A percentile compares a stretch with the other conserved stretches of the same genome.
Evolutionary conservation across 2,888 invertebrate genomes (phyloP).

Genomic region (Acleris sparsana): DNA sequence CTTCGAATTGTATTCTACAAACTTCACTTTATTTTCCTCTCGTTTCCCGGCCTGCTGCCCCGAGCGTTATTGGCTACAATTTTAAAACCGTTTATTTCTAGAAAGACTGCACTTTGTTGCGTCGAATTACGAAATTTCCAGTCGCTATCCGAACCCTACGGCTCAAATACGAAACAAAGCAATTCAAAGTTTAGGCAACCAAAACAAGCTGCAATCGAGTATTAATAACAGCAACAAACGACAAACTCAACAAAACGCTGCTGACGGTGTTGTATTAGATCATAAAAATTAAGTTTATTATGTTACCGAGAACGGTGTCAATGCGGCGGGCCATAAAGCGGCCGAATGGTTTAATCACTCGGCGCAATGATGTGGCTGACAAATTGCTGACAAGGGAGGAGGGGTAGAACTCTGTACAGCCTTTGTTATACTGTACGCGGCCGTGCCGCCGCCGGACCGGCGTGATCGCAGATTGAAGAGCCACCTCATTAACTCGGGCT

Average conservation of each 20-base stretch:
- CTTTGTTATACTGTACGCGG: constrained; percentile 5
- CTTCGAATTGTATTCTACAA: constrained; percentile 28
- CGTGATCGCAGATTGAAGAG: constrained; percentile 28
- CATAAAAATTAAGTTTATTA: constrained; percentile 49
- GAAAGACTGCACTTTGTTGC: constrained; percentile 11
- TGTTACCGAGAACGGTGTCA: constrained; percentile 40
- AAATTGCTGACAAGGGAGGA: constrained; percentile 57
- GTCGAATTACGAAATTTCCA: constrained; percentile 11
- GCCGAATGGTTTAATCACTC: constrained; percentile 60
- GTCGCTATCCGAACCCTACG: too few relatives aligned
- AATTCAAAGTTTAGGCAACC: background rate
- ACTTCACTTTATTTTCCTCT: constrained; percentile 28
- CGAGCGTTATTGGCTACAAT: constrained; percentile 23
- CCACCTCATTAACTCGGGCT: constrained; percentile 28
- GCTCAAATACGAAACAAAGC: background rate
- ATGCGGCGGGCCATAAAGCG: constrained; percentile 45
- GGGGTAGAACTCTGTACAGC: constrained; percentile 34
- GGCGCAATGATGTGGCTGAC: constrained; percentile 59
- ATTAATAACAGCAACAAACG: constrained; percentile 17
- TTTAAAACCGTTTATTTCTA: constrained; percentile 18
- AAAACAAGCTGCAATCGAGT: constrained; percentile 12
- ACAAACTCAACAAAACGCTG: constrained; percentile 22
- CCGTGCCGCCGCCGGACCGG: constrained; percentile 7
- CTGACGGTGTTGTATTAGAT: constrained; percentile 39
- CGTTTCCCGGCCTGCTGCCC: constrained; percentile 12